These are phyloP conservation scores for Rattus rattus DNA, from an alignment of 2,113 vertebrate species.

Conservation along the genomic window DNA sequence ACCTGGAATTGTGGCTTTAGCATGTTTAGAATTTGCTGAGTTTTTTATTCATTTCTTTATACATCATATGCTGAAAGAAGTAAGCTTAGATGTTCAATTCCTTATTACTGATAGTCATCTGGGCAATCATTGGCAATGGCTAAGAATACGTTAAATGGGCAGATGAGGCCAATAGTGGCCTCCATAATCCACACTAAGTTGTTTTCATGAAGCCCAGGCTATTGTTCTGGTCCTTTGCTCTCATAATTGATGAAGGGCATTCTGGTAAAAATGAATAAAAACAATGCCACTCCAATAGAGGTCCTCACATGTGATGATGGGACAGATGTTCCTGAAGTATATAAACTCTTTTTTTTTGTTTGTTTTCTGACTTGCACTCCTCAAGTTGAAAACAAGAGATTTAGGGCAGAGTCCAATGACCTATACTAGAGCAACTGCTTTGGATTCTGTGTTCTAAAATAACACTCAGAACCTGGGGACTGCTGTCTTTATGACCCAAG, in stretches of 20 bases:
- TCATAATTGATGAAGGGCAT: background rate
- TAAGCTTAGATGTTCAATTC: background rate
- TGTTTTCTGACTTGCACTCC: background rate
- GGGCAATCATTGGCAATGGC: background rate
- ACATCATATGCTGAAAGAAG: background rate
- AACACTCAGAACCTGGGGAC: background rate
- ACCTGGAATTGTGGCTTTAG: background rate
- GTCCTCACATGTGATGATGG: background rate
- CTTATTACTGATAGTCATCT: background rate
- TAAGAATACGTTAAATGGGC: background rate
- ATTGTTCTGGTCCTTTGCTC: background rate
- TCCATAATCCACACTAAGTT: background rate
- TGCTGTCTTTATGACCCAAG: background rate
- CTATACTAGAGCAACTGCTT: rapidly evolving
- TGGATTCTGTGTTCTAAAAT: background rate
- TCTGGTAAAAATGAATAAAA: background rate
- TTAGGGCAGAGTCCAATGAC: background rate
- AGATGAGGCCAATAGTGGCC: background rate
- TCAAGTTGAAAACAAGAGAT: background rate
- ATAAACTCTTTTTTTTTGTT: background rate
- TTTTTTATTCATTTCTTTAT: background rate
- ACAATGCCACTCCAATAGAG: background rate
- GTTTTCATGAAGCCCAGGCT: background rate
- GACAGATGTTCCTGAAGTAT: background rate
- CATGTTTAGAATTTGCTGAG: background rate